These are phyloP conservation scores for Drosophila auraria DNA, from an alignment of 1,140 invertebrate species.

Conservation along the genomic window DNA sequence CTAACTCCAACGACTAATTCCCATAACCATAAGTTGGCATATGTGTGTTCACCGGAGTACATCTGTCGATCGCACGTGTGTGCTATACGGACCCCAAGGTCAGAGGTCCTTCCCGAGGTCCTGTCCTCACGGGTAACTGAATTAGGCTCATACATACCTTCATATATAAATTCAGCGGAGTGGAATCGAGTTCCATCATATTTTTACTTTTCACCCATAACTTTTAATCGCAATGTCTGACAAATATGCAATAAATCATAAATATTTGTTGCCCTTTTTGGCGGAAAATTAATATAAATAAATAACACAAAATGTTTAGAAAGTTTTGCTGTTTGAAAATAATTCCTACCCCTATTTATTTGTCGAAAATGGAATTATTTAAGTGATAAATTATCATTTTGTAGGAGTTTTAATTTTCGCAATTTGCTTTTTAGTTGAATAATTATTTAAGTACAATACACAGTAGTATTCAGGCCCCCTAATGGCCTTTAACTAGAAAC, in stretches of 20 bases:
- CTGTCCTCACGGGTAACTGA: slow-evolving; percentile 17
- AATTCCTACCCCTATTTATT: too few species aligned
- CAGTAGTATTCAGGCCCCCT: too few species aligned
- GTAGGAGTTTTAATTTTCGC: too few species aligned
- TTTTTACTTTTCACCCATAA: not conserved
- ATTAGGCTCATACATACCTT: slow-evolving; percentile 9
- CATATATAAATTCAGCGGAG: slow-evolving; percentile 7
- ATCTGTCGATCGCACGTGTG: slow-evolving; percentile 63
- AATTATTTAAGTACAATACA: not conserved
- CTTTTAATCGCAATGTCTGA: not conserved
- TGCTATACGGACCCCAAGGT: slow-evolving; percentile 24
- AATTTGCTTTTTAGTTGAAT: not conserved
- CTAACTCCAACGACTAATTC: slow-evolving; percentile 36
- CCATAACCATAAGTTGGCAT: slow-evolving; percentile 46
- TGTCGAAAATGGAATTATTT: not conserved
- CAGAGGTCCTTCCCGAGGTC: slow-evolving; percentile 17
- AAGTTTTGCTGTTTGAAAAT: too few species aligned
- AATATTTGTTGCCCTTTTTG: not conserved
- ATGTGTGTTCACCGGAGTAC: slow-evolving; percentile 27
- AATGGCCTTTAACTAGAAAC: too few species aligned
- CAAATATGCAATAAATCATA: not conserved
- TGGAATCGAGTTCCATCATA: too few species aligned
- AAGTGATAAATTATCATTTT: not conserved
- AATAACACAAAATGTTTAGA: not conserved
- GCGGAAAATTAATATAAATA: not conserved